Conservation (phyloP, 2,797 vertebrate species). For the Pseudomugil tenellus region DNA sequence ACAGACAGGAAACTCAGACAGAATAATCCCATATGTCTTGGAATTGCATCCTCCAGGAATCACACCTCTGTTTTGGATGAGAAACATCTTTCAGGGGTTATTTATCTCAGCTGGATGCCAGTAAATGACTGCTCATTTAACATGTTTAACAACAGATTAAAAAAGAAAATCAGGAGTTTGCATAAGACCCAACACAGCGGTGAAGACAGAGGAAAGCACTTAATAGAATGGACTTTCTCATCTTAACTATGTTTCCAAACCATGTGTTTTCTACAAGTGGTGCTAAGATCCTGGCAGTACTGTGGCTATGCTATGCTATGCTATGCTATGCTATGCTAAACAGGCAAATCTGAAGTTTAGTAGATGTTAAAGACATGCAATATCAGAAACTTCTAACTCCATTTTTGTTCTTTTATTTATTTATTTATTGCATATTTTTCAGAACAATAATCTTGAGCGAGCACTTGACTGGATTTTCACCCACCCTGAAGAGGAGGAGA, state of each 20-base stretch:
- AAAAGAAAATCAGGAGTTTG: neutral
- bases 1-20: conserved; percentile 38
- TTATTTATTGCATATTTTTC: conserved; percentile 24
- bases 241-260: neutral
- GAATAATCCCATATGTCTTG: conserved; percentile 6
- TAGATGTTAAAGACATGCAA: neutral
- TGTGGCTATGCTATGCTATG: no score
- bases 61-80: conserved; percentile 61
- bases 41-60: conserved; percentile 60
- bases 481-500: conserved; percentile 92
- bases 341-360: neutral
- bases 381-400: neutral
- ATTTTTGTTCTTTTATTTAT: neutral
- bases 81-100: conserved; percentile 37
- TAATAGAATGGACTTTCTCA: neutral
- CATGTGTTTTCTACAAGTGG: neutral
- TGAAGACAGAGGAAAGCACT: neutral
- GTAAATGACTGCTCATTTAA: conserved; percentile 25
- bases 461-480: conserved; percentile 98
- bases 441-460: conserved; percentile 96
- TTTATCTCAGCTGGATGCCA: conserved; percentile 29
- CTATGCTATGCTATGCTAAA: no score
- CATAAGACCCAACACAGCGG: neutral
- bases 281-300: neutral
- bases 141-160: neutral